A percentile compares a stretch with the other conserved stretches of the same genome.
Conservation (phyloP, 2,113 vertebrate species). For the Rhineura floridana region DNA sequence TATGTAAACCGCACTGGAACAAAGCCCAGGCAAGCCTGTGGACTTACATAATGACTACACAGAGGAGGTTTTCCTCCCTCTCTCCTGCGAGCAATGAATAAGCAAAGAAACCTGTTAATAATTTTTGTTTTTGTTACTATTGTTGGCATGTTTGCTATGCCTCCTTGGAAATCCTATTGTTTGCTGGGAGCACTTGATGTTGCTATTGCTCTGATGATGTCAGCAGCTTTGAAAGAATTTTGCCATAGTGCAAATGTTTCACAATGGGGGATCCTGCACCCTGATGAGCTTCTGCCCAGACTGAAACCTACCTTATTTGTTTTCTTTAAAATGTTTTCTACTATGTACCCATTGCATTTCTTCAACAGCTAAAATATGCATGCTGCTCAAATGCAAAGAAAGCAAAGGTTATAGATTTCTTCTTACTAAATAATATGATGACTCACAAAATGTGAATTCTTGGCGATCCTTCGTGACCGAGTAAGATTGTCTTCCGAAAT, state of each 20-base stretch:
- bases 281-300: background rate
- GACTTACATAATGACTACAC: constrained; percentile 44
- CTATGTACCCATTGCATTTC: background rate
- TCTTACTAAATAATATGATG: background rate
- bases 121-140: constrained; percentile 8
- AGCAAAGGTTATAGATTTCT: background rate
- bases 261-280: background rate
- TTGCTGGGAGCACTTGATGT: constrained; percentile 1
- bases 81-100: constrained; percentile 46
- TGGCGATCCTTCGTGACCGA: no score
- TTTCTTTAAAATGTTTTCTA: rapidly evolving
- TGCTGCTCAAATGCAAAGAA: background rate
- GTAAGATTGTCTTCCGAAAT: no score
- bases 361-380: background rate
- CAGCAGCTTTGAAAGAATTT: background rate
- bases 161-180: constrained; percentile 63
- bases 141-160: constrained; percentile 47
- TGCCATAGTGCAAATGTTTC: background rate
- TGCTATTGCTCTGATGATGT: constrained; percentile 18
- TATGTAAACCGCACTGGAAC: constrained; percentile 41
- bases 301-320: rapidly evolving
- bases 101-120: constrained; percentile 46
- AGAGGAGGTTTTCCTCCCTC: constrained; percentile 40
- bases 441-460: background rate
- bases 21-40: constrained; percentile 59